A percentile compares a stretch with the other conserved stretches of the same genome.
Conservation (phyloP, 2,113 vertebrate genomes). For the Probosciger aterrimus region DNA sequence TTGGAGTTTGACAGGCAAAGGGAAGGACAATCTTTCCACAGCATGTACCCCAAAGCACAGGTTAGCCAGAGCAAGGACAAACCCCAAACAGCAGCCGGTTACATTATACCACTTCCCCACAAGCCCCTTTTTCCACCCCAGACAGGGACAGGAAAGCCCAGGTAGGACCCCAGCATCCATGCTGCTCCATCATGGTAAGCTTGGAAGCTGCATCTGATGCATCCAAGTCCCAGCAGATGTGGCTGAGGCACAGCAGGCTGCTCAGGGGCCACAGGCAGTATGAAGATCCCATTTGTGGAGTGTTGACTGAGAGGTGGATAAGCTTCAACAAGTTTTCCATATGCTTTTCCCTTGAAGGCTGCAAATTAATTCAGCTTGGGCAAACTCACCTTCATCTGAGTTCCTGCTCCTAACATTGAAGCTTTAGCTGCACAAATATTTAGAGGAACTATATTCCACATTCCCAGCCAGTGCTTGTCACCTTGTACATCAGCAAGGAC, state of each 20-base stretch:
- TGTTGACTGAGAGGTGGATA: neutral
- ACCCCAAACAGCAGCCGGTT: neutral
- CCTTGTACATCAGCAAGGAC: neutral
- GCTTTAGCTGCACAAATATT: neutral
- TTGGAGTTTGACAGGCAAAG: neutral
- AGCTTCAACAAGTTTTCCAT: neutral
- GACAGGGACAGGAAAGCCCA: neutral
- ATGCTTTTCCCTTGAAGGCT: neutral
- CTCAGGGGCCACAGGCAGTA: fast-evolving
- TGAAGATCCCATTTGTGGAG: neutral
- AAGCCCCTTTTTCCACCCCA: neutral
- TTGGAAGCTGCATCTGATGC: too few relatives aligned
- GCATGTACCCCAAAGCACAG: fast-evolving
- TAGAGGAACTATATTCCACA: neutral
- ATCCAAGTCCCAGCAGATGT: fast-evolving
- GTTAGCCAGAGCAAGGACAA: neutral
- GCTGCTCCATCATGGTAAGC: fast-evolving
- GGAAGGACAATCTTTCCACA: neutral
- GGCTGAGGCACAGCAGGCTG: neutral
- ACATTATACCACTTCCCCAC: neutral
- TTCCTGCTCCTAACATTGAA: neutral
- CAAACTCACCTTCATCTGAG: neutral
- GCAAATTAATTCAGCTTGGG: neutral
- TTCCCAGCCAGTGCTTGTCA: neutral
- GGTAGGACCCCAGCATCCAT: neutral